These are phyloP conservation scores for Etheostoma cragini DNA, from an alignment of 2,113 vertebrate genomes.

Conservation along the genomic window DNA sequence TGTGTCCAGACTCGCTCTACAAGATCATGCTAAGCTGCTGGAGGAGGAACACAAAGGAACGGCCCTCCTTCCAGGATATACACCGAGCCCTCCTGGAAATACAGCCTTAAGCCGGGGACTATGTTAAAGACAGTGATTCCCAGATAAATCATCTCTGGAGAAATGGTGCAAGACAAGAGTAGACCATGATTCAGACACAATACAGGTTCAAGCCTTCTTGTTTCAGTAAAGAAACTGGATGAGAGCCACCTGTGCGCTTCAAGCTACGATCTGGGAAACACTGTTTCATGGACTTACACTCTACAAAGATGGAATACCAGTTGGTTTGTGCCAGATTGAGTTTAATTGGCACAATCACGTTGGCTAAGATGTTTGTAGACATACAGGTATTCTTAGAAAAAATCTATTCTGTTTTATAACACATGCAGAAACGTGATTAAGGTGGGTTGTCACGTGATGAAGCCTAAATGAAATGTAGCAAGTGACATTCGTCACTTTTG, in stretches of 20 bases:
- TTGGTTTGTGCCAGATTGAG: constrained; percentile 47
- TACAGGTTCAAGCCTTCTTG: constrained; percentile 69
- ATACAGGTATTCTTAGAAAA: constrained; percentile 27
- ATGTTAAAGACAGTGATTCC: constrained; percentile 54
- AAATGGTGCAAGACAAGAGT: constrained; percentile 34
- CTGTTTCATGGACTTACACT: constrained; percentile 46
- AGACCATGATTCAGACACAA: constrained; percentile 38
- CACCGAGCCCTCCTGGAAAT: constrained; percentile 88
- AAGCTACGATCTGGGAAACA: constrained; percentile 42
- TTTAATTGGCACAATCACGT: constrained; percentile 32
- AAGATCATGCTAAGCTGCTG: constrained; percentile 98
- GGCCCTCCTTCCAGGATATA: constrained; percentile 95
- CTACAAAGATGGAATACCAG: constrained; percentile 46
- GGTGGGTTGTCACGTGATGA: constrained; percentile 22
- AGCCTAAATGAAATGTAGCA: constrained; percentile 79
- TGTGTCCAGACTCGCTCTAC: constrained; percentile 94
- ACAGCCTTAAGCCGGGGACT: constrained; percentile 68
- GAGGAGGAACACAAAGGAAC: constrained; percentile 94
- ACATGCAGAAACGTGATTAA: constrained; percentile 18
- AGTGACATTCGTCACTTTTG: constrained; percentile 79
- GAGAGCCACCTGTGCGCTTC: constrained; percentile 32
- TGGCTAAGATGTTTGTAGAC: constrained; percentile 24
- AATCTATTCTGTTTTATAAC: constrained; percentile 7
- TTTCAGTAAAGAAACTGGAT: constrained; percentile 40
- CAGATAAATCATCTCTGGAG: constrained; percentile 47